Conservation (phyloP, 2,113 vertebrate species). For the Sciurus niger region DNA sequence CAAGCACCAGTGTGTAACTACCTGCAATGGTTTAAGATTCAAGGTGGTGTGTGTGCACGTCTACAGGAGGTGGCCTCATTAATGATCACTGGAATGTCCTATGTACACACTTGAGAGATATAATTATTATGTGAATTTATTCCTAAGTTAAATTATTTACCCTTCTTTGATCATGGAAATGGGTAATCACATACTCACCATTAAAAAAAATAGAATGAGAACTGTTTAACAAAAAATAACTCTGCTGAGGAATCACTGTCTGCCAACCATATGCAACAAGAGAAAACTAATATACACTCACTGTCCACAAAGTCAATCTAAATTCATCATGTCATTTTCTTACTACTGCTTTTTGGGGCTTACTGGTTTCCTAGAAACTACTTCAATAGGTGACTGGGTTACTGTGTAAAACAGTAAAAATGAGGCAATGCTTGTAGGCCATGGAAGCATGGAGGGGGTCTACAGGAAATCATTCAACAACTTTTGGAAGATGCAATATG, state of each 20-base stretch:
- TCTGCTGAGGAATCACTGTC: neutral
- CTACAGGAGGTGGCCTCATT: neutral
- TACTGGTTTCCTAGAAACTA: conserved; percentile 14
- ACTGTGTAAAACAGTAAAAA: neutral
- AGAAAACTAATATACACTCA: neutral
- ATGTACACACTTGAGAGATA: neutral
- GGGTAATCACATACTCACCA: neutral
- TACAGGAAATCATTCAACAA: neutral
- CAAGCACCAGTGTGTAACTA: neutral
- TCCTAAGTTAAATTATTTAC: neutral
- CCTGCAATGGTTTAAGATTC: neutral
- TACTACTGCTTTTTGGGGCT: neutral
- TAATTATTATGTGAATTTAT: neutral
- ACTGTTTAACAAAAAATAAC: neutral
- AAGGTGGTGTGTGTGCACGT: neutral
- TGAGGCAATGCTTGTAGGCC: neutral
- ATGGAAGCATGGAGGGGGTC: neutral
- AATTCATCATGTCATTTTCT: neutral
- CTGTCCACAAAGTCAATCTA: neutral
- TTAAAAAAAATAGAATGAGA: neutral
- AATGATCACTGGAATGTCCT: neutral
- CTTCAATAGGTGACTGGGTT: neutral
- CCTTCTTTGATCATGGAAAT: conserved; percentile 5
- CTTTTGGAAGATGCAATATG: conserved; percentile 35
- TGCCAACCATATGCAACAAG: neutral